Evolutionary conservation across 1,140 invertebrate species (phyloP).

Genomic region (Acromyrmex charruanus): DNA sequence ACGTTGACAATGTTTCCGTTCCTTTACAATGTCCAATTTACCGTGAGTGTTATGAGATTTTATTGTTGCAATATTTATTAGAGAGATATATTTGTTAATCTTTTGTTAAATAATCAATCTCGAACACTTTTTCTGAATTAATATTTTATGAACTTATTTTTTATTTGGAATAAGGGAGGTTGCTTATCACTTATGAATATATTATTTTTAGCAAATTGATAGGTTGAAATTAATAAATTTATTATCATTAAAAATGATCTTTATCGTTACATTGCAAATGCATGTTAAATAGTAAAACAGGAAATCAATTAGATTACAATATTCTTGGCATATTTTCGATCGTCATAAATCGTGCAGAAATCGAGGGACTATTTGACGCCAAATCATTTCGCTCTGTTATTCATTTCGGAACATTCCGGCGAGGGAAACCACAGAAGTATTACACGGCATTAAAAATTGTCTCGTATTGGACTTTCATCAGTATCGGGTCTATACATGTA

Average conservation of each 20-base stretch:
- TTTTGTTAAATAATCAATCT: not conserved
- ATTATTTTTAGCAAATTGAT: too few species aligned
- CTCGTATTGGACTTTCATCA: conserved; percentile 47
- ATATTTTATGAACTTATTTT: not conserved
- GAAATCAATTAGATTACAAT: not conserved
- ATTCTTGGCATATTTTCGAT: not conserved
- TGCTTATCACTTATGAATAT: not conserved
- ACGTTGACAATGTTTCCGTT: conserved; percentile 8
- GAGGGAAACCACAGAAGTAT: conserved; percentile 28
- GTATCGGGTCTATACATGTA: conserved; percentile 21
- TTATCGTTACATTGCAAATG: not conserved
- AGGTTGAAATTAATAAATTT: not conserved
- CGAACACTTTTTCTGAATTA: not conserved
- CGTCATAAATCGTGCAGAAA: conserved; percentile 19
- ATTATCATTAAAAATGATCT: not conserved
- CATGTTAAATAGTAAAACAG: not conserved
- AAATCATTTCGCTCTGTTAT: conserved; percentile 29
- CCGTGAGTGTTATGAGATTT: conserved; percentile 17
- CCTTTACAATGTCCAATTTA: conserved; percentile 40
- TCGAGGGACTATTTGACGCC: not conserved
- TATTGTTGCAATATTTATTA: not conserved
- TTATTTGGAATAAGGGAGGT: not conserved
- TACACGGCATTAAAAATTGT: conserved; percentile 55
- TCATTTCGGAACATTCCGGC: conserved; percentile 8
- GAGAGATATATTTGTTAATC: not conserved